These are phyloP conservation scores for Caenorhabditis angaria DNA, from an alignment of 2,888 invertebrate species.

Conservation along the genomic window DNA sequence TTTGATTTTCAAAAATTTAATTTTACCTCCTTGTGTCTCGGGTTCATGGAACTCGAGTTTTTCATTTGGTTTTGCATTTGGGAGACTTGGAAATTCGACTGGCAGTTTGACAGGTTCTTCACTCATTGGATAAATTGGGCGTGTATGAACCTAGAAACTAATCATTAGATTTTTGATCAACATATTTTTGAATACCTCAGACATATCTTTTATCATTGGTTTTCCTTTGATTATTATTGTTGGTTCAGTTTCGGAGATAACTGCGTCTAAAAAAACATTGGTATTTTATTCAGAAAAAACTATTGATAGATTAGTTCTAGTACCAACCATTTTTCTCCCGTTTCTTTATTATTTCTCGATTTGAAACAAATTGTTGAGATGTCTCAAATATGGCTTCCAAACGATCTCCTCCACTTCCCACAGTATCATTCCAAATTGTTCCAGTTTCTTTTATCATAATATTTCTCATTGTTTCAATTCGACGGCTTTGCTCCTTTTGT, in stretches of 20 bases:
- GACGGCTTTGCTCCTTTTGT: conserved; percentile 12
- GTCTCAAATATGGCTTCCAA: conserved; percentile 50
- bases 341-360: conserved; percentile 22
- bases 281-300: neutral
- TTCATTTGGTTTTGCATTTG: conserved; percentile 31
- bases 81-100: conserved; percentile 43
- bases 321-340: conserved; percentile 8
- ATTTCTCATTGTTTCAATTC: conserved; percentile 21
- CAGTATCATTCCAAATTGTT: conserved; percentile 21
- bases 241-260: neutral
- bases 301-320: neutral
- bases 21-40: neutral
- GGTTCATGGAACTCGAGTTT: conserved; percentile 28
- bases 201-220: conserved; percentile 44
- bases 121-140: conserved; percentile 45
- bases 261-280: neutral
- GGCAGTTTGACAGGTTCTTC: conserved; percentile 32
- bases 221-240: conserved; percentile 16
- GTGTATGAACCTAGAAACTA: conserved; percentile 35
- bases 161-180: neutral
- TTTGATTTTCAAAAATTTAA: neutral
- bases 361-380: conserved; percentile 26
- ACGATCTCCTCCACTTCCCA: conserved; percentile 29
- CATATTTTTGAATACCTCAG: conserved; percentile 15
- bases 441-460: conserved; percentile 43